These are phyloP conservation scores for Stomatorhinus walkeri DNA, from an alignment of 2,797 vertebrate species.

Conservation along the genomic window DNA sequence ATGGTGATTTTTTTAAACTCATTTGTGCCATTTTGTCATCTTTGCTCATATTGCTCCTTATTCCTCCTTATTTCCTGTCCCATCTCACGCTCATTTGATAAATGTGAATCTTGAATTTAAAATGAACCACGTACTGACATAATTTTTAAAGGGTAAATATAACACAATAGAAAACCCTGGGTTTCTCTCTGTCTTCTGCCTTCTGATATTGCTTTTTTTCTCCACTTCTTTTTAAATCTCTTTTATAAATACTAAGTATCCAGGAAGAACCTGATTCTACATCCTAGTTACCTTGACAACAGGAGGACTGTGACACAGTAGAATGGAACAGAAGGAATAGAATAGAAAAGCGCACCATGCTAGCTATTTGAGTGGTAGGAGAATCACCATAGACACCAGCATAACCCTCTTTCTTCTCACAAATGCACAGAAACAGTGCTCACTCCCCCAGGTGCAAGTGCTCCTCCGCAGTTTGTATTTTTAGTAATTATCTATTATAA, in stretches of 20 bases:
- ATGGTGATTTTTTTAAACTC: not conserved
- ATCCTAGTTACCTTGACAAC: slow-evolving; percentile 22
- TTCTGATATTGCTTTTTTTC: not conserved
- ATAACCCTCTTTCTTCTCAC: not conserved
- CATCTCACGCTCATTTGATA: not conserved
- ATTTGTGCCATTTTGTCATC: not conserved
- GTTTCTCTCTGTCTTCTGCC: not conserved
- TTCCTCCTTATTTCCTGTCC: not conserved
- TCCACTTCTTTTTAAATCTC: not conserved
- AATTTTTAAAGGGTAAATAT: not conserved
- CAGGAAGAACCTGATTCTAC: not conserved
- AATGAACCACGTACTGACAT: not conserved
- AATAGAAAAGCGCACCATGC: not conserved
- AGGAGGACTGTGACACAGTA: not conserved
- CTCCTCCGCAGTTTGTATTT: not conserved
- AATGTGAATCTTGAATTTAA: not conserved
- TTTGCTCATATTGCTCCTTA: not conserved
- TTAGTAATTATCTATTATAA: not conserved
- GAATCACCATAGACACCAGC: not conserved
- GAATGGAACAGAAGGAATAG: not conserved
- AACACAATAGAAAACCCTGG: not conserved
- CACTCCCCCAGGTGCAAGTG: not conserved
- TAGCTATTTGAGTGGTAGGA: slow-evolving; percentile 7
- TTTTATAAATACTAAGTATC: not conserved
- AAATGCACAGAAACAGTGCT: not conserved